Percentiles rank a stretch among this genome's conserved stretches.
These are phyloP conservation scores for Bombus haemorrhoidalis DNA, from an alignment of 1,140 invertebrate genomes.

Conservation along the genomic window DNA sequence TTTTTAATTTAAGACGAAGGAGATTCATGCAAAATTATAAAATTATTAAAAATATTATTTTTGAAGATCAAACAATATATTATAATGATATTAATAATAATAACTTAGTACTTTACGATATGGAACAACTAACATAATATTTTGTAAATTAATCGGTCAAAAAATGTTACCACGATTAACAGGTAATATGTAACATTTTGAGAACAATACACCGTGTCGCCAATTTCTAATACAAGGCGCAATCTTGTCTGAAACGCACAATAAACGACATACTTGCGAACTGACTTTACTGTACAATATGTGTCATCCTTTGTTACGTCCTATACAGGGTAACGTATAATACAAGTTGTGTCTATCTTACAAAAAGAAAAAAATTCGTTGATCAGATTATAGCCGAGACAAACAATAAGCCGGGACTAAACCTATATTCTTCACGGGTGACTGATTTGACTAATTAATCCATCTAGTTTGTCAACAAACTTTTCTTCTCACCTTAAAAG, in stretches of 20 bases:
- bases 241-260: neutral
- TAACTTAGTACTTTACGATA: too few relatives aligned
- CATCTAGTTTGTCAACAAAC: neutral
- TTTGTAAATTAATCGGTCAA: neutral
- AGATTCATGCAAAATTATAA: too few relatives aligned
- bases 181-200: neutral
- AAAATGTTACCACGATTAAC: too few relatives aligned
- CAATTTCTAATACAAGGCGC: slow-evolving; percentile 13
- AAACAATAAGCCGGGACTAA: too few relatives aligned
- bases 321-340: neutral
- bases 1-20: too few relatives aligned
- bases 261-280: slow-evolving; percentile 22
- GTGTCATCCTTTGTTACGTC: slow-evolving; percentile 1
- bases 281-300: slow-evolving; percentile 4
- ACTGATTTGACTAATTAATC: neutral
- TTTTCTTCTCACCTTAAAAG: neutral
- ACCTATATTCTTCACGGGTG: neutral
- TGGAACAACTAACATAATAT: neutral
- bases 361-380: neutral
- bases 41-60: too few relatives aligned
- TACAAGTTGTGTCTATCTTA: neutral
- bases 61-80: too few relatives aligned
- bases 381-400: neutral
- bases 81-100: neutral
- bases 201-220: neutral